phyloP scores from a whole-genome alignment of 2,113 vertebrate genomes.

The Callorhinus ursinus region DNA sequence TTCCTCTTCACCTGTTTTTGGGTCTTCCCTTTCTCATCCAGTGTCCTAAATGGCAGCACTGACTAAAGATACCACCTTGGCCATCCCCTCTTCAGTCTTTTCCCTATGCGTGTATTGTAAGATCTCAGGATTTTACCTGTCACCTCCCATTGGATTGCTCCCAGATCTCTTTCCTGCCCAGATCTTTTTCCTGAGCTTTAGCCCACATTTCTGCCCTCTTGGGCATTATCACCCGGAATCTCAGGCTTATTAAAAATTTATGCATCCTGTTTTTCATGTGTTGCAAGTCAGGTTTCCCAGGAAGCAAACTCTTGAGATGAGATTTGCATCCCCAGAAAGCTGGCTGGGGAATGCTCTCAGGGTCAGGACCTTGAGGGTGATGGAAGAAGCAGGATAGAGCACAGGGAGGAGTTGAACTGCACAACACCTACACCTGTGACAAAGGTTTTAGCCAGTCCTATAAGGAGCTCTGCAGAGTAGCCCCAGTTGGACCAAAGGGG shows the following conservation, averaged over 20 bases:
- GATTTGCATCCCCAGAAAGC: neutral
- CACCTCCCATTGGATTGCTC: neutral
- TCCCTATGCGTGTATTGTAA: neutral
- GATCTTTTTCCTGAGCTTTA: slow-evolving; percentile 44
- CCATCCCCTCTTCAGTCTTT: slow-evolving; percentile 1
- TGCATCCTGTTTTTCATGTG: neutral
- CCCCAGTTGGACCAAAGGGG: neutral
- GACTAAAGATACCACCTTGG: neutral
- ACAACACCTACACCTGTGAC: neutral
- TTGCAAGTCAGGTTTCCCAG: neutral
- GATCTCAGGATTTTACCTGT: slow-evolving; percentile 43
- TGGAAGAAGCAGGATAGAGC: neutral
- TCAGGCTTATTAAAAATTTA: slow-evolving; percentile 27
- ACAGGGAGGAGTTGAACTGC: neutral
- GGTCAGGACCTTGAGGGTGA: neutral
- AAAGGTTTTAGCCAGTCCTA: neutral
- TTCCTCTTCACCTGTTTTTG: neutral
- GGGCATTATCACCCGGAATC: slow-evolving; percentile 35
- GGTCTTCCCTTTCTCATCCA: neutral
- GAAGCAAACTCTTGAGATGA: slow-evolving; percentile 1
- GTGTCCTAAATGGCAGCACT: neutral
- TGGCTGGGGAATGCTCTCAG: neutral
- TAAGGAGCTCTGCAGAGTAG: neutral
- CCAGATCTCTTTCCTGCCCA: slow-evolving; percentile 1
- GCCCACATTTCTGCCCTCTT: neutral